Evolutionary conservation across 2,797 vertebrate species (phyloP).

Genomic region (Syngnathus acus): DNA sequence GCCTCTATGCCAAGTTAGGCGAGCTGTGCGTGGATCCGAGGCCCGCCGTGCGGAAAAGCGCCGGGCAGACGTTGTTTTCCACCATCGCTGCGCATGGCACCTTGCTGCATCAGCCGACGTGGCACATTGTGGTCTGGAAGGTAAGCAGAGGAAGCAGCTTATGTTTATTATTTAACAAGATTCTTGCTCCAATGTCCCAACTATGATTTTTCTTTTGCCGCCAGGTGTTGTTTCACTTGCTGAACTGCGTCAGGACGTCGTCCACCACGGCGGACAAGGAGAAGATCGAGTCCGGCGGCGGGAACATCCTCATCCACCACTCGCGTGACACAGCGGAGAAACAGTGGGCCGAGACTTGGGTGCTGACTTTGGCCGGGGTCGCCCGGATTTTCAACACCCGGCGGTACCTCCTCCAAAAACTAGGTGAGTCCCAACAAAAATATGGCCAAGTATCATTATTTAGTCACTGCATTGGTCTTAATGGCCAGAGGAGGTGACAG

Average conservation of each 20-base stretch:
- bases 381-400: conserved; percentile 97
- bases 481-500: no score
- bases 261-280: conserved; percentile 97
- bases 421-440: conserved; percentile 69
- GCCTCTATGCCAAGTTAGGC: conserved; percentile 91
- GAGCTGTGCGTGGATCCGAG: conserved; percentile 93
- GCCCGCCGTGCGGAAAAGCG: conserved; percentile 94
- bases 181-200: background rate
- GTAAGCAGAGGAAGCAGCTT: conserved; percentile 55
- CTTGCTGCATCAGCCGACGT: conserved; percentile 89
- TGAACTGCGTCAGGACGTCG: conserved; percentile 87
- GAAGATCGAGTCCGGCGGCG: conserved; percentile 97
- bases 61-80: conserved; percentile 93
- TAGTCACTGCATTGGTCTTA: no score
- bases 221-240: conserved; percentile 91
- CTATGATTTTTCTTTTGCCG: background rate
- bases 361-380: conserved; percentile 91
- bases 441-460: background rate
- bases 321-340: conserved; percentile 97
- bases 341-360: conserved; percentile 99
- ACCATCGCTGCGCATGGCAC: conserved; percentile 95
- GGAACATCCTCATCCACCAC: conserved; percentile 98
- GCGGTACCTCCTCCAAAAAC: conserved; percentile 87
- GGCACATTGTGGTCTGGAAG: conserved; percentile 98
- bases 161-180: background rate